Evolutionary conservation across 1,140 invertebrate genomes (phyloP).

Genomic region (Daktulosphaira vitifoliae): DNA sequence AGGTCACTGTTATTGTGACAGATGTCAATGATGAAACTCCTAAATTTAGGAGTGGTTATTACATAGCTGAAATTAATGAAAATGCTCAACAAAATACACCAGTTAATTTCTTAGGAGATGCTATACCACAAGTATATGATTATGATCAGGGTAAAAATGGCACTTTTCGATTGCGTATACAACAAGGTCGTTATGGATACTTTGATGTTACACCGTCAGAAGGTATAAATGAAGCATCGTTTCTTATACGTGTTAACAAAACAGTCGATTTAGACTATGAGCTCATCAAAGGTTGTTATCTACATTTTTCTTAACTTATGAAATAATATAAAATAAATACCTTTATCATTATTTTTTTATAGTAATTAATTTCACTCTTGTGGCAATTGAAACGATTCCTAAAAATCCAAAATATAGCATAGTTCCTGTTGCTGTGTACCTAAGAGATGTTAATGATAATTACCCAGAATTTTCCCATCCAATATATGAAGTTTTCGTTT

Average conservation of each 20-base stretch:
- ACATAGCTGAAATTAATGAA: conserved; percentile 83
- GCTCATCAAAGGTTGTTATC: conserved; percentile 48
- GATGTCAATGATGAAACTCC: conserved; percentile 93
- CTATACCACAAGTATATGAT: conserved; percentile 79
- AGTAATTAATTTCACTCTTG: conserved; percentile 73
- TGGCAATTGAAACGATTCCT: conserved; percentile 72
- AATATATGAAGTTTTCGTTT: conserved; percentile 64
- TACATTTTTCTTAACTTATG: no score
- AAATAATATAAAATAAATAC: no score
- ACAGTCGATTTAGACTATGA: conserved; percentile 78
- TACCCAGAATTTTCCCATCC: conserved; percentile 76
- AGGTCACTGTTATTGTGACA: conserved; percentile 85
- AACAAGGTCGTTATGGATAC: conserved; percentile 67
- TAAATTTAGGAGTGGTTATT: conserved; percentile 64
- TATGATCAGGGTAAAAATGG: conserved; percentile 90
- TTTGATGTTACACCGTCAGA: conserved; percentile 83
- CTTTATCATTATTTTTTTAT: no score
- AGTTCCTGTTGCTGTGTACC: conserved; percentile 74
- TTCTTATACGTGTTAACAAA: conserved; percentile 81
- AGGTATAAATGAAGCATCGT: conserved; percentile 86
- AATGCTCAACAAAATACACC: conserved; percentile 85
- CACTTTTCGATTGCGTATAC: conserved; percentile 73
- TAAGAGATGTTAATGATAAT: conserved; percentile 90
- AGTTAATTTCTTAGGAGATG: conserved; percentile 70
- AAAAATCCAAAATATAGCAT: conserved; percentile 62